phyloP scores from a whole-genome alignment of 2,797 vertebrate species.

The Chaetodon trifasciatus region DNA sequence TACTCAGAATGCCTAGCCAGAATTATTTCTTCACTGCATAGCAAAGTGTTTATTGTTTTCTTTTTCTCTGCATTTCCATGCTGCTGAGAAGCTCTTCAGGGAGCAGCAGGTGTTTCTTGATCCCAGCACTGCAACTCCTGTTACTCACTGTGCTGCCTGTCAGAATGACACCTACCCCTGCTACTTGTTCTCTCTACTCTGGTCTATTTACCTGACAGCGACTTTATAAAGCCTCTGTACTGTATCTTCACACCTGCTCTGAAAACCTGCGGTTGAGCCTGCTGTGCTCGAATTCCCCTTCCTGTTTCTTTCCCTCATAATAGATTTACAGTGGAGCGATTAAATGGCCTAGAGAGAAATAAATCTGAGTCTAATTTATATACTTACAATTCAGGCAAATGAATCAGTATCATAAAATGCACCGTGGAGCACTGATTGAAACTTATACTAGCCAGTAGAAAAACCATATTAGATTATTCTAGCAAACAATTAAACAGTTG shows the following conservation, averaged over 20 bases:
- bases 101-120: conserved; percentile 71
- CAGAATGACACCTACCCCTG: conserved; percentile 63
- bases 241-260: conserved; percentile 61
- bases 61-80: conserved; percentile 41
- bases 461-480: background rate
- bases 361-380: conserved; percentile 51
- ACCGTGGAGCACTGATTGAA: conserved; percentile 23
- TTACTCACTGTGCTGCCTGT: conserved; percentile 64
- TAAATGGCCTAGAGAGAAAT: conserved; percentile 49
- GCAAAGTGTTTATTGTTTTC: conserved; percentile 57
- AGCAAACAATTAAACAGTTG: conserved; percentile 11
- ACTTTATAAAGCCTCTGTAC: conserved; percentile 67
- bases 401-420: conserved; percentile 35
- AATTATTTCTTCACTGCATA: conserved; percentile 53
- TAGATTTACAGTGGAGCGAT: conserved; percentile 50
- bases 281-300: conserved; percentile 45
- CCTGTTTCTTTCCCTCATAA: conserved; percentile 7
- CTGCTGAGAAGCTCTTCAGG: conserved; percentile 55
- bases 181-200: conserved; percentile 57
- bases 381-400: conserved; percentile 41
- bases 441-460: conserved; percentile 7
- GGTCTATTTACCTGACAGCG: conserved; percentile 66
- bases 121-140: conserved; percentile 55
- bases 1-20: conserved; percentile 30
- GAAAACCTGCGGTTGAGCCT: conserved; percentile 35